Percentiles rank a stretch among this genome's conserved stretches.
These are phyloP conservation scores for Magallana gigas DNA, from an alignment of 1,140 invertebrate genomes.

Conservation along the genomic window DNA sequence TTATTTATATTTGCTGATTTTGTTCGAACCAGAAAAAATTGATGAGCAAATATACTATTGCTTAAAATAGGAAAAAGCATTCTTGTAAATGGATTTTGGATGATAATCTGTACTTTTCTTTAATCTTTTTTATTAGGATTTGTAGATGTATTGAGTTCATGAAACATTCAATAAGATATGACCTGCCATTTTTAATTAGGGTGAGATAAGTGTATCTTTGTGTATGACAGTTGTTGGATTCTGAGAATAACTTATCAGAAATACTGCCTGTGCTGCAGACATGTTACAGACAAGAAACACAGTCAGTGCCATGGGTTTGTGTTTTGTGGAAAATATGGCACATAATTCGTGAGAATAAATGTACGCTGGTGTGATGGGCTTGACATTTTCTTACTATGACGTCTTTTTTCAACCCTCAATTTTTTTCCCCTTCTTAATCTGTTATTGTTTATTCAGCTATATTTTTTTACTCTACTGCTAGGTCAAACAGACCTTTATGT, in stretches of 20 bases:
- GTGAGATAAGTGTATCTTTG: neutral
- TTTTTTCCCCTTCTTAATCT: neutral
- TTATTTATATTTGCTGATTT: conserved; percentile 27
- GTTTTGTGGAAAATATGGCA: neutral
- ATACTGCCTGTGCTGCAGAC: neutral
- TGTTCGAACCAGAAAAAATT: conserved; percentile 10
- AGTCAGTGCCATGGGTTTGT: conserved; percentile 23
- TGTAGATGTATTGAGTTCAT: neutral
- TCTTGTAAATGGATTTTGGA: neutral
- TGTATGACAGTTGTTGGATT: conserved; percentile 7
- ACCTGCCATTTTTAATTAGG: conserved; percentile 14
- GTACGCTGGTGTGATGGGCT: neutral
- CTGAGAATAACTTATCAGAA: conserved; percentile 7
- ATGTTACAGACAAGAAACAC: neutral
- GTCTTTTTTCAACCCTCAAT: neutral
- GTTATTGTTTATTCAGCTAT: neutral
- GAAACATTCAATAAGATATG: conserved; percentile 20
- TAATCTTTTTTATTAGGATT: neutral
- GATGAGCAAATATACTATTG: conserved; percentile 7
- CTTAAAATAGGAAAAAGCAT: neutral
- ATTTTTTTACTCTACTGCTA: neutral
- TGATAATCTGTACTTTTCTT: conserved; percentile 2
- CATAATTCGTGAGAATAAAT: neutral
- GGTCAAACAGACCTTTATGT: neutral
- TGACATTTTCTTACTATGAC: neutral